These are phyloP conservation scores for Neodiprion fabricii DNA, from an alignment of 1,140 invertebrate species.

Conservation along the genomic window DNA sequence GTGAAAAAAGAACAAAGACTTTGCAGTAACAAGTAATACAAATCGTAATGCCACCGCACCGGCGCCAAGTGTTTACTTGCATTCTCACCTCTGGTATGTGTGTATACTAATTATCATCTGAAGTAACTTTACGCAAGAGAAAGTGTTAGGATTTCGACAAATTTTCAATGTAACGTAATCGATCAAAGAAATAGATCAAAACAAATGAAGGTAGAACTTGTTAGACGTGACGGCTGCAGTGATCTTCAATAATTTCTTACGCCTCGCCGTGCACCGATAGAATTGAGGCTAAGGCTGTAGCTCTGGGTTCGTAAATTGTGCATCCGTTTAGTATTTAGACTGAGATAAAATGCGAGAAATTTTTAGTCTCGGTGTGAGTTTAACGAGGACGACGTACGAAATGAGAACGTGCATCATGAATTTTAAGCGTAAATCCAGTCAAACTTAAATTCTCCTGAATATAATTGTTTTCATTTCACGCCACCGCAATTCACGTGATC, in stretches of 20 bases:
- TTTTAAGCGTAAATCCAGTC: too few species aligned
- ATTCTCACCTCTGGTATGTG: too few species aligned
- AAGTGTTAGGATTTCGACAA: background rate
- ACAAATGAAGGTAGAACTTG: background rate
- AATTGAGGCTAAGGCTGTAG: background rate
- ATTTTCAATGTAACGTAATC: background rate
- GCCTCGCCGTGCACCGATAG: background rate
- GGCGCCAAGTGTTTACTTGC: too few species aligned
- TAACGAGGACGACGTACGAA: too few species aligned
- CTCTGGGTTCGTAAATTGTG: background rate
- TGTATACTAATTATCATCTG: background rate
- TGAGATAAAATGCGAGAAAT: background rate
- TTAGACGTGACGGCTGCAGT: background rate
- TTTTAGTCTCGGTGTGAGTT: too few species aligned
- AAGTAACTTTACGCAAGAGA: background rate
- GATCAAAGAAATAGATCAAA: background rate
- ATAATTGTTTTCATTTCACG: too few species aligned
- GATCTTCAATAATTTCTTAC: background rate
- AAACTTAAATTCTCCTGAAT: too few species aligned
- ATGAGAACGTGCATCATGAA: too few species aligned
- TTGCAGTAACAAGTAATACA: too few species aligned
- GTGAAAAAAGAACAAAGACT: too few species aligned
- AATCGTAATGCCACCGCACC: too few species aligned
- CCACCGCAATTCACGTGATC: too few species aligned
- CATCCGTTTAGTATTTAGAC: background rate